Base-by-base conservation (phyloP, 2,797 vertebrate genomes). In the Lophotriccus pileatus region DNA sequence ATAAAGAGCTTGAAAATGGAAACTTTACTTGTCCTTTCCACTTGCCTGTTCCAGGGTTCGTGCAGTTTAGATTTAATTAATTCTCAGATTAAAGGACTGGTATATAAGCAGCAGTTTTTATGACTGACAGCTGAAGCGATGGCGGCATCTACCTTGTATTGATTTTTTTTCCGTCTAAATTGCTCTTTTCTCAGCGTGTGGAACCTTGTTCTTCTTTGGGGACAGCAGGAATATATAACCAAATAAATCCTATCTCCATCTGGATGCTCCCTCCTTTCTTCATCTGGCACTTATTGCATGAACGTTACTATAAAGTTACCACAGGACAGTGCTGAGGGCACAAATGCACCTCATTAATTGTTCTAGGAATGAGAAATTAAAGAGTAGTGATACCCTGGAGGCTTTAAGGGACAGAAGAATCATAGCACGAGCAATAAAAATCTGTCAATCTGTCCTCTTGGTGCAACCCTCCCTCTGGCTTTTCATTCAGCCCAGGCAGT, bases 311-410 rank as follows among this genome's bases (percentile, higher is more conserved):
- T 52, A 39, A 76, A 60, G 21, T 63, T 76, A 62, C n/a, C 21
- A 46, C 0, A 3, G 66, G 36, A 60, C 0, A 0, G n/a, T 13
- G 6, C 50, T 55, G 73, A 55, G n/a, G 25, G 37, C 44, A 62
- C 43, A 75, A 89, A 75, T 7, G 4, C 27, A 72, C 27, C 28
- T 86, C 30, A 9, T 78, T 58, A 92, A 78, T 55, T 75, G 62
- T 43, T 89, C 56, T 46, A 68, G 28, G 15, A 81, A 63, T 28
- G 25, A 84, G 53, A 67, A 70, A 77, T 34, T 75, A n/a, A 77
- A 77, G 44, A 91, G 21, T 44, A 70, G 60, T 14, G 44, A 70
- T 52, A 70, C 22, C 24, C 24, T 70, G 37, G 30, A 70, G 24
- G 41, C 25, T 43, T 64, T 60, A 77, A 50, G 1, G 4, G 22